These are phyloP conservation scores for Onychorhynchus coronatus DNA, from an alignment of 2,113 vertebrate genomes.

Conservation along the genomic window DNA sequence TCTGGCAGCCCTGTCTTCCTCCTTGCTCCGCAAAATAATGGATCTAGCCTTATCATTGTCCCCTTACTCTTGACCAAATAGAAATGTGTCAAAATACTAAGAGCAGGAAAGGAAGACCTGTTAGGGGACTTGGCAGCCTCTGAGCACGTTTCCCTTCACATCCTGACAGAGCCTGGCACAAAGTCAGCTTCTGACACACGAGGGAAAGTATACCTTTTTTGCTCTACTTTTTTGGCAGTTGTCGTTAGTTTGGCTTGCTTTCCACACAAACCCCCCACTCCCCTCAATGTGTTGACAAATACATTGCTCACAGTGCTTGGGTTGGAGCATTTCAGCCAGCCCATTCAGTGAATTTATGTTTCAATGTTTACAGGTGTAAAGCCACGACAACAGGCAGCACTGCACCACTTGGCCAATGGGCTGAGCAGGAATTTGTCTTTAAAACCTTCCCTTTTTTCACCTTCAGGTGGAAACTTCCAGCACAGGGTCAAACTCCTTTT, in stretches of 20 bases:
- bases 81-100: not conserved
- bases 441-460: not conserved
- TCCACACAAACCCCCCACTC: not conserved
- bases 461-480: not conserved
- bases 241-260: not conserved
- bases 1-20: not conserved
- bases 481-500: not conserved
- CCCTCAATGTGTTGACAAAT: not conserved
- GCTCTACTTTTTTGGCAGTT: not conserved
- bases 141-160: not conserved
- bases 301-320: not conserved
- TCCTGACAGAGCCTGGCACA: not conserved
- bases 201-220: not conserved
- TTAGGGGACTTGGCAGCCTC: not conserved
- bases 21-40: not conserved
- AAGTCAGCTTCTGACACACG: not conserved
- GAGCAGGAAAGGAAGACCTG: not conserved
- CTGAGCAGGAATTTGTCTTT: not conserved
- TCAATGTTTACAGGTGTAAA: not conserved
- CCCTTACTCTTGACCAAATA: not conserved
- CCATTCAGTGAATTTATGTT: not conserved
- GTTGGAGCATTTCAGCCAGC: not conserved
- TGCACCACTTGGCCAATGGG: not conserved
- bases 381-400: too few relatives aligned
- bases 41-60: not conserved